phyloP scores from a whole-genome alignment of 1,140 invertebrate genomes.

The Eciton burchellii region DNA sequence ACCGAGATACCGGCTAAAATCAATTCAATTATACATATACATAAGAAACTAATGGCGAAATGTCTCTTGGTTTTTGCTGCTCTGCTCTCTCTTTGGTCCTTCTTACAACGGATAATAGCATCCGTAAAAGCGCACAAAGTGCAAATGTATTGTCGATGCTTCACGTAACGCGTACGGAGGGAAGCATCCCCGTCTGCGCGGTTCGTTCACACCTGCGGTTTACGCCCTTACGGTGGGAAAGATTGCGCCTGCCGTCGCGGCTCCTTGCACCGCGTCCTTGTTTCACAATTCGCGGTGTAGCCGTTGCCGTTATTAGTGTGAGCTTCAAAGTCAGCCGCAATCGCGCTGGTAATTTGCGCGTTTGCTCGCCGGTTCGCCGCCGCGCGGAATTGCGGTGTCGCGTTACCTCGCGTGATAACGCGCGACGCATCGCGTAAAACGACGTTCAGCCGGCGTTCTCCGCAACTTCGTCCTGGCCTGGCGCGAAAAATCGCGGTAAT shows the following conservation, averaged over 20 bases:
- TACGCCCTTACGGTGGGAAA: constrained; percentile 83
- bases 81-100: not conserved
- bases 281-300: constrained; percentile 74
- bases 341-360: constrained; percentile 77
- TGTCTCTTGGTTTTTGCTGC: not conserved
- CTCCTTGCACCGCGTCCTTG: constrained; percentile 67
- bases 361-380: constrained; percentile 70
- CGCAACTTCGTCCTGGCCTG: not conserved
- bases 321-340: constrained; percentile 72
- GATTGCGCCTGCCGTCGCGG: constrained; percentile 63
- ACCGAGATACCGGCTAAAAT: no score
- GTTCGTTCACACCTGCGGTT: constrained; percentile 76
- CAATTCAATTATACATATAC: no score
- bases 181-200: constrained; percentile 41
- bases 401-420: constrained; percentile 74
- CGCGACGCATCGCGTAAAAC: constrained; percentile 71
- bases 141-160: constrained; percentile 14
- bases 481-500: constrained; percentile 53
- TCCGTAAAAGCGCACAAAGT: not conserved
- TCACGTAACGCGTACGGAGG: constrained; percentile 30
- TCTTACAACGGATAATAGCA: not conserved
- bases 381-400: constrained; percentile 74
- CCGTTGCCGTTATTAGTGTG: constrained; percentile 72
- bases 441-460: constrained; percentile 31
- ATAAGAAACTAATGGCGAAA: no score